These are phyloP conservation scores for Napeogenes inachia DNA, from an alignment of 2,888 invertebrate species.

Conservation along the genomic window DNA sequence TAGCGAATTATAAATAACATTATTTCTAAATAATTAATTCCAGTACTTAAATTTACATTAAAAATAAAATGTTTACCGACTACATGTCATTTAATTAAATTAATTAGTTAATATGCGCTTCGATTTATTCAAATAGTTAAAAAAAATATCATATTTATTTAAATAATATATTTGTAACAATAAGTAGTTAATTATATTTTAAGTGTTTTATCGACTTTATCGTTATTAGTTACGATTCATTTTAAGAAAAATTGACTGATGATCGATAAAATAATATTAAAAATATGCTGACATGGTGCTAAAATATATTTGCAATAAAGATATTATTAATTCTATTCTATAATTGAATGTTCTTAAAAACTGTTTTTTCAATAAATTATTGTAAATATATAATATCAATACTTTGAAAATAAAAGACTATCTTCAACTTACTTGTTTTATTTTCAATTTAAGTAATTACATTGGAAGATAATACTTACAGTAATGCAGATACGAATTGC, in stretches of 20 bases:
- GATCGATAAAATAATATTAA: conserved; percentile 18
- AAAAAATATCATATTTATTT: conserved; percentile 1
- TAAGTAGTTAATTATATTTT: conserved; percentile 2
- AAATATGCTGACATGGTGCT: conserved; percentile 40
- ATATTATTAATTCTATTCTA: not conserved
- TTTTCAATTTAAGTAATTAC: conserved; percentile 12
- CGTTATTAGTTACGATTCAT: conserved; percentile 9
- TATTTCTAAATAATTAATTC: conserved; percentile 9
- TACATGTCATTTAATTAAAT: too few relatives aligned
- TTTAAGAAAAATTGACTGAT: conserved; percentile 18
- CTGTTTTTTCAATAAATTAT: not conserved
- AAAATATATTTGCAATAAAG: conserved; percentile 22
- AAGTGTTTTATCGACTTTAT: conserved; percentile 14
- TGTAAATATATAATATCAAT: not conserved
- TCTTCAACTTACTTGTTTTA: conserved; percentile 4
- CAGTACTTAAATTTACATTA: conserved; percentile 15
- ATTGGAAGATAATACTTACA: conserved; percentile 12
- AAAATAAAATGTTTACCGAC: too few relatives aligned
- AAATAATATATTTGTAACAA: conserved; percentile 10
- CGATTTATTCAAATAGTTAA: too few relatives aligned
- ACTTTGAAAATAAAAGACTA: not conserved
- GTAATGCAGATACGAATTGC: not conserved
- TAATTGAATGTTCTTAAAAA: not conserved
- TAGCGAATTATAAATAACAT: conserved; percentile 82
- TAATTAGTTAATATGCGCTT: too few relatives aligned